Evolutionary conservation across 2,113 vertebrate genomes (phyloP), one percentile per base, ranked within the genome.

Genomic region (Callorhinus ursinus): DNA sequence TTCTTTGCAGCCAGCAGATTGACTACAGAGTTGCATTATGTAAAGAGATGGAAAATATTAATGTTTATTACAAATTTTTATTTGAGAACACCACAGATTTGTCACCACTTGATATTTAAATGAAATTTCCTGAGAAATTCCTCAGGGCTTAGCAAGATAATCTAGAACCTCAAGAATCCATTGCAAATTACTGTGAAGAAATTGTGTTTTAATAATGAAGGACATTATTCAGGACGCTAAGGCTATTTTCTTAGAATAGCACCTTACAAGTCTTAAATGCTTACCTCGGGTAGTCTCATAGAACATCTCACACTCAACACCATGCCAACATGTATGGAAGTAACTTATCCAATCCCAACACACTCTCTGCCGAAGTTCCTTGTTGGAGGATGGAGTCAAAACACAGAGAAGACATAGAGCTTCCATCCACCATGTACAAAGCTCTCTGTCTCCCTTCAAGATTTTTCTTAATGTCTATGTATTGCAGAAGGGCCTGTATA

Each of bases 331-430:
- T 98, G 46, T 99, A 99, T 90, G 57, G 69, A 88, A 98, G 99
- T 3, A 98, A 99, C 97, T 98, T 99, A 51, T 99, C 99, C 12
- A 99, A 99, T 22, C 98, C 98, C 2, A 99, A 98, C 39, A 99
- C 98, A 0, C 98, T 99, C 53, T 99, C 99, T 18, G 99, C 99
- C 0, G 99, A 99, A 96, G 98, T 99, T 88, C 99, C 99, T 79
- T 99, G 99, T 93, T 99, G 99, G 99, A 99, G 99, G 91, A 99
- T 99, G 55, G 99, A 99, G 94, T 99, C 99, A 99, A 99, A 99
- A 89, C 99, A 99, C 94, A 98, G 99, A 88, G 98, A 99, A 98
- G 99, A 99, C 3, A 99, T 99, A 42, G 98, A 98, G 4, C 97
- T 99, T 26, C 99, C 99, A 33, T 79, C 98, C 81, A 99, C 96